Base-by-base conservation (phyloP, 1,140 invertebrate genomes). In the Drosophila truncata region DNA sequence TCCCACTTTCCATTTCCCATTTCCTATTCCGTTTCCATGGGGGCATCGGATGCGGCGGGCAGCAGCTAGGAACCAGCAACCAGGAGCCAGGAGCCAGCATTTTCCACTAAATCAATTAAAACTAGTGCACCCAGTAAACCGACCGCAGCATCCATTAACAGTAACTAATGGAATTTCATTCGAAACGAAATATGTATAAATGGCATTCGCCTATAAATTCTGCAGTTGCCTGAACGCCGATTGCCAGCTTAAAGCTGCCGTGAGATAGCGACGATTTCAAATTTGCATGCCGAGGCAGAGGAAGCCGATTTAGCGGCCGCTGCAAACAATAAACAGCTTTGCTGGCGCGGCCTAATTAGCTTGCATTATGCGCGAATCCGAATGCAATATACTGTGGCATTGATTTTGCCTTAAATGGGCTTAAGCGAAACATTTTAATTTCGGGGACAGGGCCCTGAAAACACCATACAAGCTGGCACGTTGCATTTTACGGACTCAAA, bases 151-250 rank as follows among this genome's bases (percentile, higher is more conserved):
- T 84, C 80, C 85, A 90, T 88, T 90, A 88, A 72, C 80, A 81
- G 69, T 84, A 84, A 81, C 72, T 90, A 88, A 88, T 88, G 85
- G 80, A 87, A 87, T 87, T 87, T 87, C 77, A 88, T 87, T 74
- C 64, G 82, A 78, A 87, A 80, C 64, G 82, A 78, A 87, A 80
- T 88, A 55, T 55, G 52, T 55, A 88, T 84, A 87, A 80, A 88
- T 88, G 82, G 77, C 80, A 71, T 80, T 80, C 46, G 27, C 55
- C 33, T 61, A 66, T 78, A 60, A 74, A 88, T 59, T 59, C 37
- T 64, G 52, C 58, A 78, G 69, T 78, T 78, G 72, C 71, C 52
- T 58, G 61, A 72, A 74, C 57, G 42, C 59, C 50, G 70, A 76
- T 63, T 54, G 33, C 35, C 49, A 49, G 72, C 67, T 74, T 83